These are phyloP conservation scores for Chrysina gloriosa DNA, from an alignment of 2,888 invertebrate species.

Conservation along the genomic window DNA sequence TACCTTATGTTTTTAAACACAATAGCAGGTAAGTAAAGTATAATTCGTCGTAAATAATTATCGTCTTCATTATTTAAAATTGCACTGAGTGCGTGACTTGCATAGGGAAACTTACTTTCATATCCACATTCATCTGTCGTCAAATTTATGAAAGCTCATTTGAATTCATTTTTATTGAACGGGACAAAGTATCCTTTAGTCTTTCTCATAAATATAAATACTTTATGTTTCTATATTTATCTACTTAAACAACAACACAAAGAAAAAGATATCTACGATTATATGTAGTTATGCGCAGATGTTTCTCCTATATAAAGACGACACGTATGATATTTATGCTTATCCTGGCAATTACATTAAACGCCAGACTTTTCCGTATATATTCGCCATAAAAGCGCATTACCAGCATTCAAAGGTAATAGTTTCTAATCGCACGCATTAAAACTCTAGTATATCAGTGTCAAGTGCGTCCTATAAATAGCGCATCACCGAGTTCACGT, in stretches of 20 bases:
- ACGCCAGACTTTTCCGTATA: slow-evolving; percentile 16
- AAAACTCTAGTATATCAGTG: slow-evolving; percentile 46
- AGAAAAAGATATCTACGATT: slow-evolving; percentile 1
- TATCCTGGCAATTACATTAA: slow-evolving; percentile 33
- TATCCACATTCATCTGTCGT: not conserved
- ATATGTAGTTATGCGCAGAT: slow-evolving; percentile 26
- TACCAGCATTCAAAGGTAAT: slow-evolving; percentile 33
- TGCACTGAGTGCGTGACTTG: too few species aligned
- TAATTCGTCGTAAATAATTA: too few species aligned
- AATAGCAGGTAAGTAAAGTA: slow-evolving; percentile 89
- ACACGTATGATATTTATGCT: slow-evolving; percentile 23
- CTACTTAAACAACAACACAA: slow-evolving; percentile 10
- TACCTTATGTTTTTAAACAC: slow-evolving; percentile 99
- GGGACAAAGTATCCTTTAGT: slow-evolving; percentile 15
- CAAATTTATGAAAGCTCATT: slow-evolving; percentile 8
- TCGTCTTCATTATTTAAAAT: too few species aligned
- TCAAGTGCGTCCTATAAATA: slow-evolving; percentile 42
- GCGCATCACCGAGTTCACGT: slow-evolving; percentile 18
- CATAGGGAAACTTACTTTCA: not conserved
- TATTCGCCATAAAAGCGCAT: slow-evolving; percentile 35
- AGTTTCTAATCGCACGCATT: slow-evolving; percentile 47
- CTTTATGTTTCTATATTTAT: slow-evolving; percentile 25
- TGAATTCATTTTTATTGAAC: not conserved
- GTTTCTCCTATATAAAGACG: slow-evolving; percentile 25
- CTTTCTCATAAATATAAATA: slow-evolving; percentile 30